Evolutionary conservation across 1,140 invertebrate genomes (phyloP).

Genomic region (Drosophila simulans): DNA sequence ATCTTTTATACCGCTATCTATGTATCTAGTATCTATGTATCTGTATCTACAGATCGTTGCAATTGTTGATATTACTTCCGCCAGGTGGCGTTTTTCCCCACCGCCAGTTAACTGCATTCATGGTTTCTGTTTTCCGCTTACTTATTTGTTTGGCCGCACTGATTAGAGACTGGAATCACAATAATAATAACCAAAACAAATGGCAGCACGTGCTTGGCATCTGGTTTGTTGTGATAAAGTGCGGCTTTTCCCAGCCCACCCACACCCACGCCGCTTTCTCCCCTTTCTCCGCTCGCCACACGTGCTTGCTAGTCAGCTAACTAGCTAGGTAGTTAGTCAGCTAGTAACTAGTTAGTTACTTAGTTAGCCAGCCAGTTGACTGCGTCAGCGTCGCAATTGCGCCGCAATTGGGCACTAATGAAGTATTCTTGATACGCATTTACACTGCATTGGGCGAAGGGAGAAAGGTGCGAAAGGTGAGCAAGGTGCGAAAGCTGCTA

Average conservation of each 20-base stretch:
- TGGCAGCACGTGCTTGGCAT: slow-evolving; percentile 31
- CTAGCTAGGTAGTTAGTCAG: slow-evolving; percentile 6
- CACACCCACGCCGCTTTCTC: slow-evolving; percentile 4
- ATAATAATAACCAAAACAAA: slow-evolving; percentile 7
- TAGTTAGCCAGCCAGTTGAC: neutral
- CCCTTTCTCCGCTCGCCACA: slow-evolving; percentile 11
- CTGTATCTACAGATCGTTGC: neutral
- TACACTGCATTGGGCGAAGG: neutral
- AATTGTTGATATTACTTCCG: neutral
- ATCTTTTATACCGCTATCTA: neutral
- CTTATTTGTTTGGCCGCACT: slow-evolving; percentile 16
- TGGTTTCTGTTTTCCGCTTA: neutral
- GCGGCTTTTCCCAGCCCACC: neutral
- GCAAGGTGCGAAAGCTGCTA: neutral
- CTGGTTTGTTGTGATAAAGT: slow-evolving; percentile 40
- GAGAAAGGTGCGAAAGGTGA: neutral
- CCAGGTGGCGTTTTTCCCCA: neutral
- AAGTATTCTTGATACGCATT: slow-evolving; percentile 35
- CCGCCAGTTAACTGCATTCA: neutral
- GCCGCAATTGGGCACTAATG: slow-evolving; percentile 29
- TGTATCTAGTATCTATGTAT: neutral
- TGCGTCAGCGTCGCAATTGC: slow-evolving; percentile 36
- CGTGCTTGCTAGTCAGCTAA: slow-evolving; percentile 3
- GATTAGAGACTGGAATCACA: slow-evolving; percentile 12
- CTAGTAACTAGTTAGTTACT: neutral